A percentile compares a stretch with the other conserved stretches of the same genome.
These are phyloP conservation scores for Anabacerthia variegaticeps DNA, from an alignment of 2,797 vertebrate species.

Conservation along the genomic window DNA sequence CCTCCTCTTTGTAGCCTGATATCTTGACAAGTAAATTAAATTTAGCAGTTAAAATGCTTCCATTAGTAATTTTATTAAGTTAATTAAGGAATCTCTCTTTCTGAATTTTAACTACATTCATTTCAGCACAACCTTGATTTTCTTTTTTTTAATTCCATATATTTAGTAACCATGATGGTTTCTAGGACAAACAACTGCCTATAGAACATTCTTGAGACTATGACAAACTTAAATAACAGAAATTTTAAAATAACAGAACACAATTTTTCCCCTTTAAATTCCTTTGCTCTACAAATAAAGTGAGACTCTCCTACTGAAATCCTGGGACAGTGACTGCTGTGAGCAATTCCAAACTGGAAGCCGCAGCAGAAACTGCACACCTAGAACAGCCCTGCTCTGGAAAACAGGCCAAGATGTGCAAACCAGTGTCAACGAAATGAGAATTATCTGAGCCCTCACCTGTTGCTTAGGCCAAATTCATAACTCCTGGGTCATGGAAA, in stretches of 20 bases:
- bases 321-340: background rate
- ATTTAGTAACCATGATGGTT: conserved; percentile 60
- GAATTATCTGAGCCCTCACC: background rate
- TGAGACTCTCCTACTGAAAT: background rate
- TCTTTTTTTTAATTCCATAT: conserved; percentile 55
- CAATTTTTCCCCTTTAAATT: background rate
- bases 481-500: background rate
- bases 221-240: background rate
- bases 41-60: conserved; percentile 94
- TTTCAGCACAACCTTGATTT: conserved; percentile 76
- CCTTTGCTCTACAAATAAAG: background rate
- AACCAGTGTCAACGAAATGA: background rate
- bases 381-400: background rate
- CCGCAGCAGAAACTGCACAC: background rate
- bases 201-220: background rate
- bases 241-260: background rate
- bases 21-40: conserved; percentile 96
- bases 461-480: background rate
- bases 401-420: background rate
- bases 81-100: conserved; percentile 91
- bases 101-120: conserved; percentile 85
- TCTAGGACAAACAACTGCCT: conserved; percentile 48
- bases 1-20: conserved; percentile 82
- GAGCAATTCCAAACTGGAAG: background rate
- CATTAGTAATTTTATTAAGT: conserved; percentile 97